Conservation (phyloP, 1,140 invertebrate genomes). For the Rhopalosiphum maidis region DNA sequence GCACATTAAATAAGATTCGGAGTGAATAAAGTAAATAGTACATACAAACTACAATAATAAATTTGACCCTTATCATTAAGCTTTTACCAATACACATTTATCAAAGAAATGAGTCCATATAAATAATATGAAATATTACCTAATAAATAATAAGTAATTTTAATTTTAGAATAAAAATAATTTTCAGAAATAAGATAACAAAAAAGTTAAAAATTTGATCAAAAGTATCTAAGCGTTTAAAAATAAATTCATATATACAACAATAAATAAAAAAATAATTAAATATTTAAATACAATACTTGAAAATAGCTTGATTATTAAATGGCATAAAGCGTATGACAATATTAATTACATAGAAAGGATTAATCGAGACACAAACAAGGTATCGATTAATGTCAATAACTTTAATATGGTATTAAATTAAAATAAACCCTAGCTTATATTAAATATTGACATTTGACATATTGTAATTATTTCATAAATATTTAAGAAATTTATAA, state of each 20-base stretch:
- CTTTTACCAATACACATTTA: background rate
- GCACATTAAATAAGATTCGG: conserved; percentile 4
- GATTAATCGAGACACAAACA: background rate
- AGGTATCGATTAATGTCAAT: background rate
- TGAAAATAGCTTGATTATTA: background rate
- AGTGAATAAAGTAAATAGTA: conserved; percentile 32
- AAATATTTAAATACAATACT: background rate
- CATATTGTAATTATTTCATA: background rate
- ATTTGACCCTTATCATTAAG: conserved; percentile 23
- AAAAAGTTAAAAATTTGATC: background rate
- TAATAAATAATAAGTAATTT: background rate
- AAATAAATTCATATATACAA: background rate
- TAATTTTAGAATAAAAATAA: background rate
- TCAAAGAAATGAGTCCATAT: background rate
- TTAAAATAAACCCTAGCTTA: background rate
- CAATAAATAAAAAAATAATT: background rate
- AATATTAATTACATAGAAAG: background rate
- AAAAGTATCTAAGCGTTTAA: background rate
- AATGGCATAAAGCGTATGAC: background rate
- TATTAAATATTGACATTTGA: background rate
- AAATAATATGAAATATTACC: background rate
- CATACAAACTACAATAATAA: conserved; percentile 8
- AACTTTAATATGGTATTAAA: background rate
- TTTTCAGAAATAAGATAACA: background rate
- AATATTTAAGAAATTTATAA: background rate